Percentiles rank a stretch among this genome's conserved stretches.
phyloP scores from a whole-genome alignment of 2,888 invertebrate species.

The Hirtodrosophila cameraria region DNA sequence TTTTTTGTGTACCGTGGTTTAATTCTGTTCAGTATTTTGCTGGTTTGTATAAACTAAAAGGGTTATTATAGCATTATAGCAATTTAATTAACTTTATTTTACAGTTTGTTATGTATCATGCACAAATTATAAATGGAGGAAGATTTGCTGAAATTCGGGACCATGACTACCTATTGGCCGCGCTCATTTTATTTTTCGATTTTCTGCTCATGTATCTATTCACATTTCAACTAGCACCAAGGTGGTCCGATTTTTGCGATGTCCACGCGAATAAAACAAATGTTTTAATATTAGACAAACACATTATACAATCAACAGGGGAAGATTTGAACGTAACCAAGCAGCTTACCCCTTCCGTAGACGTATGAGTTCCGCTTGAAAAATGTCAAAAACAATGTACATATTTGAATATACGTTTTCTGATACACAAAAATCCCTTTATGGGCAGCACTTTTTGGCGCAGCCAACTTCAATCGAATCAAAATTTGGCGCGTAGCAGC shows the following conservation, averaged over 20 bases:
- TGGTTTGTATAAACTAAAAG: conserved; percentile 25
- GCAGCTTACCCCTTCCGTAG: no score
- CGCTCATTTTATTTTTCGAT: conserved; percentile 53
- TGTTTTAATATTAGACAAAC: conserved; percentile 3
- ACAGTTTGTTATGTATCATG: conserved; percentile 67
- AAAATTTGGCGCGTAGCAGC: conserved; percentile 46
- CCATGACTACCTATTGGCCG: conserved; percentile 48
- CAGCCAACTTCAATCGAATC: conserved; percentile 28
- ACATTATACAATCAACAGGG: not conserved
- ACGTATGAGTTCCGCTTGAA: not conserved
- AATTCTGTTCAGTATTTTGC: conserved; percentile 33
- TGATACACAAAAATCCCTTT: not conserved
- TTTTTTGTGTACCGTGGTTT: conserved; percentile 41
- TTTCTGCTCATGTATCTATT: conserved; percentile 56
- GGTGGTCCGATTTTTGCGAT: conserved; percentile 57
- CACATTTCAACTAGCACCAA: conserved; percentile 43
- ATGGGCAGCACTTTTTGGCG: conserved; percentile 33
- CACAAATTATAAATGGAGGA: conserved; percentile 63
- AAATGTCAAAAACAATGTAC: not conserved
- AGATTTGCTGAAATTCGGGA: conserved; percentile 59
- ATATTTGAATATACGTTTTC: conserved; percentile 14
- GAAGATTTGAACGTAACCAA: not conserved
- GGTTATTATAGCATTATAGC: not conserved
- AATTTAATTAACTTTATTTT: not conserved
- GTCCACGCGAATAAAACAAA: not conserved